phyloP scores from a whole-genome alignment of 2,888 invertebrate genomes.

The Chorisops tibialis region DNA sequence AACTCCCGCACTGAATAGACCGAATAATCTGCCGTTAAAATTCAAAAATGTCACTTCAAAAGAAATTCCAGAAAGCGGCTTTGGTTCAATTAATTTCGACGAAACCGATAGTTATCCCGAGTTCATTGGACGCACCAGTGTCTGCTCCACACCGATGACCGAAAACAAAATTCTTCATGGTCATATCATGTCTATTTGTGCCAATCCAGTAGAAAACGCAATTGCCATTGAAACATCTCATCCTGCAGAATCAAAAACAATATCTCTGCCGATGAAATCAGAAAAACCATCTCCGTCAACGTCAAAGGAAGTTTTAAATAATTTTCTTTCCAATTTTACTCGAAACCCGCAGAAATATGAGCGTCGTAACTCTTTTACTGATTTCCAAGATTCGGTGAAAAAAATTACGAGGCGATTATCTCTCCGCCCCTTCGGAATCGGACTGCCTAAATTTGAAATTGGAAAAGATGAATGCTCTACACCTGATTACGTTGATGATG shows the following conservation, averaged over 20 bases:
- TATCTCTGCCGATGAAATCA: not conserved
- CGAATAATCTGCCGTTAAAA: conserved; percentile 59
- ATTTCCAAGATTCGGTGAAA: conserved; percentile 61
- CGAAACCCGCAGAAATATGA: conserved; percentile 46
- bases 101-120: conserved; percentile 56
- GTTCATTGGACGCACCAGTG: conserved; percentile 68
- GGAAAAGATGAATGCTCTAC: conserved; percentile 37
- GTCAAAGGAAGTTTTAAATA: conserved; percentile 44
- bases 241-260: conserved; percentile 8
- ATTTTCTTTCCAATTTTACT: conserved; percentile 47
- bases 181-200: conserved; percentile 71
- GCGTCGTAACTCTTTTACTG: conserved; percentile 58
- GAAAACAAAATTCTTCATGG: conserved; percentile 72
- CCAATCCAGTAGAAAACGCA: conserved; percentile 56
- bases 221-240: conserved; percentile 23
- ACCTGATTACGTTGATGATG: conserved; percentile 42
- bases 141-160: conserved; percentile 75
- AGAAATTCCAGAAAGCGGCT: conserved; percentile 50
- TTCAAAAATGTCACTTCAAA: conserved; percentile 53
- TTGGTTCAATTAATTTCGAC: conserved; percentile 56
- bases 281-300: not conserved
- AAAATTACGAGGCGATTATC: conserved; percentile 58
- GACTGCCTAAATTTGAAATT: conserved; percentile 50
- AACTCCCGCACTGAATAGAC: conserved; percentile 46
- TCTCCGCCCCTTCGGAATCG: conserved; percentile 57